These are phyloP conservation scores for Pelosia muscerda DNA, from an alignment of 2,888 invertebrate genomes.

Conservation along the genomic window DNA sequence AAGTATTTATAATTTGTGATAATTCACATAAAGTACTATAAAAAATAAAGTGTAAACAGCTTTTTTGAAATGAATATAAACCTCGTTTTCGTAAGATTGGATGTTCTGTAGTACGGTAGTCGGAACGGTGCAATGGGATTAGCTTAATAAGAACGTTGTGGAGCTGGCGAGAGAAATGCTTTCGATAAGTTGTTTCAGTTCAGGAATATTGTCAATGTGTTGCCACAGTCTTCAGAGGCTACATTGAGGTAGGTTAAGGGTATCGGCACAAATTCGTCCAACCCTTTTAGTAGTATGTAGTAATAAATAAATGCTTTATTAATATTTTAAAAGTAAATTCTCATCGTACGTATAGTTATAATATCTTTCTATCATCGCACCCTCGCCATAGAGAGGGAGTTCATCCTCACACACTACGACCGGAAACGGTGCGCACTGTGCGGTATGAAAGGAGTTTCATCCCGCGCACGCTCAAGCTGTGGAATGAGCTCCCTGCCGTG, in stretches of 20 bases:
- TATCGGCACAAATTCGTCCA: neutral
- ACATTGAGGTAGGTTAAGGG: no score
- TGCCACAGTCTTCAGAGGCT: neutral
- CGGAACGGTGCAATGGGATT: neutral
- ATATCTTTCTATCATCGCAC: no score
- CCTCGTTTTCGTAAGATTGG: conserved; percentile 36
- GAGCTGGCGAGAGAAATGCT: neutral
- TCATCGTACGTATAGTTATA: no score
- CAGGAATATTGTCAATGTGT: neutral
- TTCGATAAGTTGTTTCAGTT: neutral
- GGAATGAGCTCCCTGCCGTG: no score
- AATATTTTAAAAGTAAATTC: no score
- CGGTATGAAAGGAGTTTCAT: no score
- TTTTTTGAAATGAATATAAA: conserved; percentile 34
- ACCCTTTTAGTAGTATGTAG: neutral
- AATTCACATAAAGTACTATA: neutral
- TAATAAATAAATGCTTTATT: no score
- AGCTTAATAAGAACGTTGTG: neutral
- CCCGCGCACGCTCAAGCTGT: no score
- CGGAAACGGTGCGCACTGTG: no score
- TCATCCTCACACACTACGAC: no score
- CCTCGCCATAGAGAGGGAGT: no score
- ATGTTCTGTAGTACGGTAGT: conserved; percentile 10
- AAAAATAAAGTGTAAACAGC: neutral
- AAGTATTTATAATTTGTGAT: neutral